Conservation (phyloP, 2,113 vertebrate species). For the Redunca redunca region DNA sequence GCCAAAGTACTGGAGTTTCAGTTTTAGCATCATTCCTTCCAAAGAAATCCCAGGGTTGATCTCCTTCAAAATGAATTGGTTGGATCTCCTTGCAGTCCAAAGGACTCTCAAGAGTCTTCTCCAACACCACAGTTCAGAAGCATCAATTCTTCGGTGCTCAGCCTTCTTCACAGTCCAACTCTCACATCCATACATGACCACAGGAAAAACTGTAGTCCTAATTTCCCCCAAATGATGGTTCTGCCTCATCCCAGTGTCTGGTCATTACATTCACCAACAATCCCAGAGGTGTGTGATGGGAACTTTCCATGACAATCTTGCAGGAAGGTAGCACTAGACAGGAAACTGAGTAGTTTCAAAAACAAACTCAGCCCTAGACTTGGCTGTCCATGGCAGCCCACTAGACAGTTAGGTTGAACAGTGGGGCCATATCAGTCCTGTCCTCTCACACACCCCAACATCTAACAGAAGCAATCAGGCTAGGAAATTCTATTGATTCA, state of each 20-base stretch:
- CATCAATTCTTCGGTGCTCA: too few species aligned
- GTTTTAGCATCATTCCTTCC: too few species aligned
- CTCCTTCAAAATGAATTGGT: too few species aligned
- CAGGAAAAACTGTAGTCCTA: too few species aligned
- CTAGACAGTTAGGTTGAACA: neutral
- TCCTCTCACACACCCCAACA: neutral
- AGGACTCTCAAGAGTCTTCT: too few species aligned
- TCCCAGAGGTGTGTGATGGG: neutral
- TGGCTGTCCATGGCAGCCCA: neutral
- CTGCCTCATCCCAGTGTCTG: neutral
- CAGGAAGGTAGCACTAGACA: neutral
- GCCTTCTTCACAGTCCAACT: too few species aligned
- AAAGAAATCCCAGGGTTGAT: too few species aligned
- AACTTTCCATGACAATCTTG: neutral
- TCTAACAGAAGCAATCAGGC: neutral
- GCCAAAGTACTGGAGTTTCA: too few species aligned
- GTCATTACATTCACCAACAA: neutral
- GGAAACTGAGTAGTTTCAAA: neutral
- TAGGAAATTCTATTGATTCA: neutral
- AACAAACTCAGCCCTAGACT: neutral
- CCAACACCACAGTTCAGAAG: too few species aligned
- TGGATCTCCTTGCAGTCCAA: too few species aligned
- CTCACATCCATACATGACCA: too few species aligned
- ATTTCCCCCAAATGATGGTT: neutral
- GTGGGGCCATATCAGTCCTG: neutral